phyloP scores from a whole-genome alignment of 2,888 invertebrate genomes.

The Meiosimyza platycephala region DNA sequence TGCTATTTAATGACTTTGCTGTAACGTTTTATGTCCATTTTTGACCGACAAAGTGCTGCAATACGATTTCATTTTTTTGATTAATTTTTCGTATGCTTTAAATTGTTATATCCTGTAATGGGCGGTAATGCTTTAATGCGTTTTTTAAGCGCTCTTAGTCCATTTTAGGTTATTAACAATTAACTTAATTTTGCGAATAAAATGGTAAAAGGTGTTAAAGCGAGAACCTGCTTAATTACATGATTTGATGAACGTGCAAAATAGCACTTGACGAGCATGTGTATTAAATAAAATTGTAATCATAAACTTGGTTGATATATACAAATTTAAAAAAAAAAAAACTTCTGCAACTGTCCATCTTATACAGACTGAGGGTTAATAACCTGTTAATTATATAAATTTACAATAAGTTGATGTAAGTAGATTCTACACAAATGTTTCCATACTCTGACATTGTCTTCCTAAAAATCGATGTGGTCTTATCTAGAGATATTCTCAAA shows the following conservation, averaged over 20 bases:
- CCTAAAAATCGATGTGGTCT: no score
- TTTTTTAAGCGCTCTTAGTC: neutral
- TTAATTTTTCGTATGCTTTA: constrained; percentile 26
- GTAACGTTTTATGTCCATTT: neutral
- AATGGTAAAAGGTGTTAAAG: constrained; percentile 55
- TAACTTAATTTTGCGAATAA: neutral
- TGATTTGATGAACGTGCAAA: constrained; percentile 31
- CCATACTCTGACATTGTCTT: no score
- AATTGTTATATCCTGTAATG: constrained; percentile 16
- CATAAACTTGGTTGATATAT: no score
- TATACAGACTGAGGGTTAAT: no score
- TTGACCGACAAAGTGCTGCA: constrained; percentile 35
- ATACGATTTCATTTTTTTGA: constrained; percentile 47
- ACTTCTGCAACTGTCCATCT: no score
- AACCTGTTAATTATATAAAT: no score
- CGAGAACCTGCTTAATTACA: constrained; percentile 52
- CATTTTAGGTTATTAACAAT: neutral
- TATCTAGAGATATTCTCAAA: no score
- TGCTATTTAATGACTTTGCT: constrained; percentile 28
- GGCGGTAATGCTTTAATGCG: constrained; percentile 34
- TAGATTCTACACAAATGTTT: no score
- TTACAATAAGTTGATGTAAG: no score
- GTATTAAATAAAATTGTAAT: no score
- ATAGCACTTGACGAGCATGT: no score
- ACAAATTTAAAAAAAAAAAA: no score